Percentiles rank a stretch among this genome's conserved stretches.
These are phyloP conservation scores for Eupithecia vulgata DNA, from an alignment of 2,888 invertebrate genomes.

Conservation along the genomic window DNA sequence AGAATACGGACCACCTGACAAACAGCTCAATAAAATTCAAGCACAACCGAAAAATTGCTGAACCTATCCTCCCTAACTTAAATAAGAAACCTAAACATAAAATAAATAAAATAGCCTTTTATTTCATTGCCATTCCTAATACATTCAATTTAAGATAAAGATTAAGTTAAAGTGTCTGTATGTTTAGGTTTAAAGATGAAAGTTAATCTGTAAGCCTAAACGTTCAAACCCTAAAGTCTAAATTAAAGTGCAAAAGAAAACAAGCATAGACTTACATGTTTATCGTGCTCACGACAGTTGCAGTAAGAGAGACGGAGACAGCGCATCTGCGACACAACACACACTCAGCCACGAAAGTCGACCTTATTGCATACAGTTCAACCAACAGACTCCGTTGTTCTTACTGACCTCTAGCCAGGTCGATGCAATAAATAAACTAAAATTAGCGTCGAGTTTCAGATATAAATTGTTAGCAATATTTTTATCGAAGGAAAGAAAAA, in stretches of 20 bases:
- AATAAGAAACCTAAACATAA: conserved; percentile 3
- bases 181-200: too few relatives aligned
- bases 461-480: not conserved
- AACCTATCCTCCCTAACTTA: not conserved
- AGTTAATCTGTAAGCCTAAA: too few relatives aligned
- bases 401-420: not conserved
- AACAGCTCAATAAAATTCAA: not conserved
- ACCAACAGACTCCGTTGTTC: not conserved
- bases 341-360: conserved; percentile 35
- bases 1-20: not conserved
- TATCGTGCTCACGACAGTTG: conserved; percentile 67
- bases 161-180: too few relatives aligned
- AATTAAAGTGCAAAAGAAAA: conserved; percentile 21
- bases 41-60: not conserved
- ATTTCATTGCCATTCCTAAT: too few relatives aligned
- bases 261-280: conserved; percentile 66
- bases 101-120: too few relatives aligned
- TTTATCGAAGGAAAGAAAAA: not conserved
- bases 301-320: conserved; percentile 67
- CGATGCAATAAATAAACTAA: not conserved
- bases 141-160: too few relatives aligned
- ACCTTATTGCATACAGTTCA: conserved; percentile 25
- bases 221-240: not conserved
- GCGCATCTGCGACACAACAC: conserved; percentile 68
- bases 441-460: not conserved